Conservation (phyloP, 1,140 invertebrate genomes). For the Camponotus vicinus region DNA sequence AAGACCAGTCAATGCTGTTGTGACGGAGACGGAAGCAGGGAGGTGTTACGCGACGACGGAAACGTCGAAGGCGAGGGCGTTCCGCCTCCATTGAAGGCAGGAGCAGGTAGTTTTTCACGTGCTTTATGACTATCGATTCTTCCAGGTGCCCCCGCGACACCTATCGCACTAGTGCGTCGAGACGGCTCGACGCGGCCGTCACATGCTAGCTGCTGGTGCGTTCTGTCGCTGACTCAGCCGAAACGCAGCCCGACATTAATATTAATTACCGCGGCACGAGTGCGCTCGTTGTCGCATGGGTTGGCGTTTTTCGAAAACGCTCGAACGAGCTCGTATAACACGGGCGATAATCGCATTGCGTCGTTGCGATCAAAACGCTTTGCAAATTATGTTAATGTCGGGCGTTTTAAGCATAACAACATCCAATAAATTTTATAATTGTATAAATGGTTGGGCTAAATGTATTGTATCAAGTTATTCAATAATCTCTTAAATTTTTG, state of each 20-base stretch:
- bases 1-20: conserved; percentile 2
- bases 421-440: neutral
- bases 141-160: conserved; percentile 1
- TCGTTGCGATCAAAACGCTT: neutral
- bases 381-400: neutral
- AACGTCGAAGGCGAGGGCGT: conserved; percentile 29
- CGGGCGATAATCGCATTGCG: conserved; percentile 9
- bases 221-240: conserved; percentile 71
- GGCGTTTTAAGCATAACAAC: neutral
- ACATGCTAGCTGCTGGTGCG: conserved; percentile 39
- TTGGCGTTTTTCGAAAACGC: conserved; percentile 60
- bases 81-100: neutral
- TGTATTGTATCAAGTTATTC: neutral
- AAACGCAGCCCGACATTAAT: conserved; percentile 76
- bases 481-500: neutral
- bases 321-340: conserved; percentile 17
- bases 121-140: conserved; percentile 76
- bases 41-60: neutral
- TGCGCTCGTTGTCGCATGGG: conserved; percentile 49
- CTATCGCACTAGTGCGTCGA: conserved; percentile 25
- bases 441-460: no score
- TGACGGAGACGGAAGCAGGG: neutral
- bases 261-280: conserved; percentile 73
- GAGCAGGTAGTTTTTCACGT: conserved; percentile 69
- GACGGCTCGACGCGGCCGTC: conserved; percentile 28